Percentiles rank a stretch among this genome's conserved stretches.
Conservation (phyloP, 2,113 vertebrate genomes). For the Isichthys henryi region DNA sequence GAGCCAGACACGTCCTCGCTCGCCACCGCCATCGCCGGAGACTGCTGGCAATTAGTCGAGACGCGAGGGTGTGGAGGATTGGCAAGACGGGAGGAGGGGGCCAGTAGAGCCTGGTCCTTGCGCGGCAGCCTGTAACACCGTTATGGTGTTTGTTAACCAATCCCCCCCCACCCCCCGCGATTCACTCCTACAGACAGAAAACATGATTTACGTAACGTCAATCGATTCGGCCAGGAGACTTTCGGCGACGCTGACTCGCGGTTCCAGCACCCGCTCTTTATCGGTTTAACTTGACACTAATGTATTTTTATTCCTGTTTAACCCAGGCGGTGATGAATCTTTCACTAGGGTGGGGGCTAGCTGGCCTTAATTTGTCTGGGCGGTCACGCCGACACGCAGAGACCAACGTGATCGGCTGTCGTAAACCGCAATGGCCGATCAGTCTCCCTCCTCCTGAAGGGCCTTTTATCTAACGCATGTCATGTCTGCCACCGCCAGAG, state of each 20-base stretch:
- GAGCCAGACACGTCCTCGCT: slow-evolving; percentile 49
- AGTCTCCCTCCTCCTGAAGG: slow-evolving; percentile 78
- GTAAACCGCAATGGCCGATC: slow-evolving; percentile 78
- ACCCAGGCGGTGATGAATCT: slow-evolving; percentile 93
- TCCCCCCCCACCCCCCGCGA: slow-evolving; percentile 46
- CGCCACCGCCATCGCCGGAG: slow-evolving; percentile 69
- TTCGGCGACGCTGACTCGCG: slow-evolving; percentile 76
- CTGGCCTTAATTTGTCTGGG: slow-evolving; percentile 93
- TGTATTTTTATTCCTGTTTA: slow-evolving; percentile 93
- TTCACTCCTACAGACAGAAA: slow-evolving; percentile 94
- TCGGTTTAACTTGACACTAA: slow-evolving; percentile 97
- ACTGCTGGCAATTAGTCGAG: slow-evolving; percentile 96
- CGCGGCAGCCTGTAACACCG: slow-evolving; percentile 82
- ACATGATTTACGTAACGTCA: slow-evolving; percentile 96
- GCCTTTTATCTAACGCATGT: slow-evolving; percentile 75
- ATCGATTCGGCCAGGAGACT: slow-evolving; percentile 91
- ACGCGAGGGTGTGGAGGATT: slow-evolving; percentile 74
- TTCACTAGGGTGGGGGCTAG: slow-evolving; percentile 81
- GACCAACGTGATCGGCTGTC: slow-evolving; percentile 83
- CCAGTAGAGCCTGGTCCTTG: slow-evolving; percentile 66
- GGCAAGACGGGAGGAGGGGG: slow-evolving; percentile 82
- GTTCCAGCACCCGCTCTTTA: slow-evolving; percentile 84
- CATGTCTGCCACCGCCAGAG: slow-evolving; percentile 52
- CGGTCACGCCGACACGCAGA: slow-evolving; percentile 79
- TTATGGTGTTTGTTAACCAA: slow-evolving; percentile 93